These are phyloP conservation scores for Acanthisitta chloris DNA, from an alignment of 2,113 vertebrate genomes.

Conservation along the genomic window DNA sequence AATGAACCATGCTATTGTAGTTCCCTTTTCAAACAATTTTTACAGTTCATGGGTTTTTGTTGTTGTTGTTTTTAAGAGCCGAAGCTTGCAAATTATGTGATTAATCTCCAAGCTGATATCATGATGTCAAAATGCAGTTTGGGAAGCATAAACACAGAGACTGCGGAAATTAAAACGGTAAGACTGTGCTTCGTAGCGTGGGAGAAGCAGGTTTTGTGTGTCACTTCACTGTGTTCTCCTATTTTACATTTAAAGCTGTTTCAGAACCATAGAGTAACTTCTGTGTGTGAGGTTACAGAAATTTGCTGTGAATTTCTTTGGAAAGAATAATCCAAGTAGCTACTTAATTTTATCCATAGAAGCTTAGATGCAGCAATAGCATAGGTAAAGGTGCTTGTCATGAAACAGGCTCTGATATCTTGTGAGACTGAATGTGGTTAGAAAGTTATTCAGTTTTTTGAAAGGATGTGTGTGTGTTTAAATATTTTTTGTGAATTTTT, in stretches of 20 bases:
- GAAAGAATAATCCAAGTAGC: background rate
- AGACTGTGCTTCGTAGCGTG: slow-evolving; percentile 39
- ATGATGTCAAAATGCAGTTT: slow-evolving; percentile 86
- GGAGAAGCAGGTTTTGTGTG: background rate
- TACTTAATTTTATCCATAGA: background rate
- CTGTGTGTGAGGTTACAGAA: background rate
- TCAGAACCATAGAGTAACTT: background rate
- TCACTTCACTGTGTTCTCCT: background rate
- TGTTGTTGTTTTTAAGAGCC: slow-evolving; percentile 61
- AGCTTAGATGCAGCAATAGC: background rate
- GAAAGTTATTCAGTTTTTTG: background rate
- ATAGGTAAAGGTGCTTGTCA: background rate
- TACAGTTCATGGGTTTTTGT: background rate
- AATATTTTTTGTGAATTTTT: background rate
- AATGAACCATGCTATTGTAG: background rate
- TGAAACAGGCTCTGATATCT: background rate
- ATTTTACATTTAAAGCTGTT: background rate
- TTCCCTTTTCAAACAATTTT: background rate
- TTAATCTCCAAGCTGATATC: slow-evolving; percentile 72
- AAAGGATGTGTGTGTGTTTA: background rate
- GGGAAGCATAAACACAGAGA: slow-evolving; percentile 67
- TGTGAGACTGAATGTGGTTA: background rate
- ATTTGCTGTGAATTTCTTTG: background rate
- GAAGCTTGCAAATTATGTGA: slow-evolving; percentile 72
- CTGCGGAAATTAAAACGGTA: slow-evolving; percentile 80